Conservation (phyloP, 2,797 vertebrate genomes). For the Liasis olivaceus region DNA sequence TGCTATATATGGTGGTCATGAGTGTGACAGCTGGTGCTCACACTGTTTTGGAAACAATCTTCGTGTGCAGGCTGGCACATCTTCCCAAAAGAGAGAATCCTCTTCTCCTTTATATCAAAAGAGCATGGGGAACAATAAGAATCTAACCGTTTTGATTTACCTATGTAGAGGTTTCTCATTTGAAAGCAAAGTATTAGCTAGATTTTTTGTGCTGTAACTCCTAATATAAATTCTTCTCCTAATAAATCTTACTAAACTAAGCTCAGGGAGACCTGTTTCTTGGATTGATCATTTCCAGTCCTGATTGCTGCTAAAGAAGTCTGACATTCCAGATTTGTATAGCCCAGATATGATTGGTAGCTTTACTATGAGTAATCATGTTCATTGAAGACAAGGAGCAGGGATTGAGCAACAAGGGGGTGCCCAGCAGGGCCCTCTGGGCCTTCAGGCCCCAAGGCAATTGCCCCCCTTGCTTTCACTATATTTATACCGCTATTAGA, state of each 20-base stretch:
- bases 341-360: not conserved
- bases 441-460: not conserved
- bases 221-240: not conserved
- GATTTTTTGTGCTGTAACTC: not conserved
- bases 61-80: not conserved
- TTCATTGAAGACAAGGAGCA: not conserved
- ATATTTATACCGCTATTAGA: conserved; percentile 16
- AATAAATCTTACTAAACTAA: not conserved
- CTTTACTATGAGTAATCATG: not conserved
- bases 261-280: not conserved
- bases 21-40: not conserved
- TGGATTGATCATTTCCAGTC: not conserved
- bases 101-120: not conserved
- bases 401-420: not conserved
- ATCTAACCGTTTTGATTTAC: not conserved
- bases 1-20: too few relatives aligned
- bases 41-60: not conserved
- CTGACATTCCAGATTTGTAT: not conserved
- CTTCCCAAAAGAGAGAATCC: not conserved
- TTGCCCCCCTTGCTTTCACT: not conserved
- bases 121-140: not conserved
- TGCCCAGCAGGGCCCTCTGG: not conserved
- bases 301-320: not conserved
- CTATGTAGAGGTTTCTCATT: not conserved
- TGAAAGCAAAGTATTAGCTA: not conserved